These are phyloP conservation scores for Aphelenchoides besseyi DNA, from an alignment of 1,140 invertebrate species.

Conservation along the genomic window DNA sequence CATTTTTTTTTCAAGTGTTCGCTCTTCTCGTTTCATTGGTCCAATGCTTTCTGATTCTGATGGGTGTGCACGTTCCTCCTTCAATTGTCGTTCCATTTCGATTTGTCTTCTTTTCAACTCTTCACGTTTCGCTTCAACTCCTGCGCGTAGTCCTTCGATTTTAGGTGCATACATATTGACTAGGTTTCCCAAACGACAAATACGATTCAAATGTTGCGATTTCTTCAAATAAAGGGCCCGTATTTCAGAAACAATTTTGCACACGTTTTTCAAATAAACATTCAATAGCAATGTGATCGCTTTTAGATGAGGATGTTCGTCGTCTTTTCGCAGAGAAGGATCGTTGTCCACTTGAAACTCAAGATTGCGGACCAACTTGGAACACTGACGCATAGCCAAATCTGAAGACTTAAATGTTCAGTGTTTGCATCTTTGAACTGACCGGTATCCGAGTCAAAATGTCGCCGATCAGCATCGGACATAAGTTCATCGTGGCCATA, in stretches of 20 bases:
- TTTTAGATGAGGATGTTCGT: conserved; percentile 41
- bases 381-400: conserved; percentile 44
- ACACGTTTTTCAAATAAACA: conserved; percentile 50
- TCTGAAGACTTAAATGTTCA: conserved; percentile 35
- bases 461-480: conserved; percentile 43
- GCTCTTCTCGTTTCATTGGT: conserved; percentile 5
- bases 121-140: conserved; percentile 29
- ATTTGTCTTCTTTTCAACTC: conserved; percentile 19
- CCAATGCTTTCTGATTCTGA: conserved; percentile 7
- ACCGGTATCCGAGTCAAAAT: conserved; percentile 49
- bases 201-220: conserved; percentile 32
- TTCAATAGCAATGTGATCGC: conserved; percentile 34
- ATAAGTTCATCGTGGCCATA: conserved; percentile 48
- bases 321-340: conserved; percentile 25
- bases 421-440: too few species aligned
- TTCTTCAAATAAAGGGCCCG: conserved; percentile 49
- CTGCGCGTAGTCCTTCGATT: conserved; percentile 28
- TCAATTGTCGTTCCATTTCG: conserved; percentile 6
- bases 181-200: conserved; percentile 50
- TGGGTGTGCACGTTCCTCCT: neutral
- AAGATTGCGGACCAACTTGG: conserved; percentile 39
- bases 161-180: conserved; percentile 44
- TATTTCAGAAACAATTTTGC: conserved; percentile 47
- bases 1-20: neutral
- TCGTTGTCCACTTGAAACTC: conserved; percentile 39